Evolutionary conservation across 2,113 vertebrate genomes (phyloP), one percentile per base, ranked within the genome.

Genomic region (Copsychus sechellarum): DNA sequence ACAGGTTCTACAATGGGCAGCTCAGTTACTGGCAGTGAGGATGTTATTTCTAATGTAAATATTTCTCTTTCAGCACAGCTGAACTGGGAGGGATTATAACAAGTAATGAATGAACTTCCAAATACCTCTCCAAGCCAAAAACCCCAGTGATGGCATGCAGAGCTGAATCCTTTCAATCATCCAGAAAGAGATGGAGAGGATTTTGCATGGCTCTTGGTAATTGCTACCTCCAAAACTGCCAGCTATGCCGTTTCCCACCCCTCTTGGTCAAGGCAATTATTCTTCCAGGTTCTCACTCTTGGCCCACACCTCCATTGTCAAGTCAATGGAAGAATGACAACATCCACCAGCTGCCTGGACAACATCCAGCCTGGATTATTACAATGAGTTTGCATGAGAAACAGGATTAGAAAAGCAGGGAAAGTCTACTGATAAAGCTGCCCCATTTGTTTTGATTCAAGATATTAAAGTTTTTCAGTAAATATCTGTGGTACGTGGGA

Each of bases 271-370:
- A 90, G 87, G 90, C 79, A 94, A 88, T 94, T 92, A 94, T 54
- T 93, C 90, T 78, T 93, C 80, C 83, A 96, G 92, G 71, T 97
- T 90, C 90, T 71, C 85, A 78, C 85, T 90, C 88, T 94, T 96
- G 94, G 94, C 93, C 96, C 12, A 3, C 83, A 86, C 43, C 48
- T 94, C 82, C 85, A 85, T 74, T 92, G 92, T 97, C 94, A 96
- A 94, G 81, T 88, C 94, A 90, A 86, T 96, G 93, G 92, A 94
- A 95, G 92, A 94, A 92, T 96, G 93, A 97, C 92, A 95, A 88
- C 88, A 92, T 94, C 90, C 80, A 95, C 95, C 94, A 97, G 94
- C 94, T 97, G 93, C 80, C 95, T 97, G 95, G 95, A 94, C 69
- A 88, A n/a, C 25, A 71, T 94, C 94, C 95, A 96, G 90, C 36